phyloP scores from a whole-genome alignment of 2,113 vertebrate genomes.

The Gymnarchus niloticus region DNA sequence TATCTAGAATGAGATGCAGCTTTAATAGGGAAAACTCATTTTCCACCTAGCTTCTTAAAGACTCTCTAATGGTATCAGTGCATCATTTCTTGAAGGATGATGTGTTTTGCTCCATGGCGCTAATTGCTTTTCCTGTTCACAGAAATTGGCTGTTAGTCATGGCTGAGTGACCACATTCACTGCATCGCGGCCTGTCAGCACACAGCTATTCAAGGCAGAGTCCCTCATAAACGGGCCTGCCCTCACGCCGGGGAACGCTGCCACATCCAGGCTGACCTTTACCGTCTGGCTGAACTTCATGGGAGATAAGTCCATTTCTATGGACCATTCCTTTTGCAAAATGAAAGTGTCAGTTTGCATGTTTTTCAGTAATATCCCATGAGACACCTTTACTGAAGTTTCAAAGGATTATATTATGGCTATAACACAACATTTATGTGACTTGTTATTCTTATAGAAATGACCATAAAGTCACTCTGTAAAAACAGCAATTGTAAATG shows the following conservation, averaged over 20 bases:
- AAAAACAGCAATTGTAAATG: too few relatives aligned
- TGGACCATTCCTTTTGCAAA: not conserved
- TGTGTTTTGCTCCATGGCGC: not conserved
- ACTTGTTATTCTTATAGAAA: too few relatives aligned
- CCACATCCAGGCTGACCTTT: not conserved
- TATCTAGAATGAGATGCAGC: not conserved
- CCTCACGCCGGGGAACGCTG: not conserved
- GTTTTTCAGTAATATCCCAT: not conserved
- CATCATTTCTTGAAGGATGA: constrained; percentile 13
- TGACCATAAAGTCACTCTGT: too few relatives aligned
- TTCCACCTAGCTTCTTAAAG: not conserved
- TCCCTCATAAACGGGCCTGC: not conserved
- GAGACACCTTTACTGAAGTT: not conserved
- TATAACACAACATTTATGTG: too few relatives aligned
- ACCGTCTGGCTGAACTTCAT: not conserved
- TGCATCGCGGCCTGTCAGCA: not conserved
- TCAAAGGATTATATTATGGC: not conserved
- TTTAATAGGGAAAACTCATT: not conserved
- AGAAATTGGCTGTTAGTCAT: constrained; percentile 38
- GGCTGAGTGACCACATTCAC: constrained; percentile 9
- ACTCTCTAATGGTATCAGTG: not conserved
- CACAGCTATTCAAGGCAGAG: not conserved
- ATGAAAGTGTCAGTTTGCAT: too few relatives aligned
- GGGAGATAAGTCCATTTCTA: not conserved
- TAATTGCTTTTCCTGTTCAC: constrained; percentile 19